Evolutionary conservation across 2,888 invertebrate species (phyloP).

Genomic region (Digitonthophagus gazella): DNA sequence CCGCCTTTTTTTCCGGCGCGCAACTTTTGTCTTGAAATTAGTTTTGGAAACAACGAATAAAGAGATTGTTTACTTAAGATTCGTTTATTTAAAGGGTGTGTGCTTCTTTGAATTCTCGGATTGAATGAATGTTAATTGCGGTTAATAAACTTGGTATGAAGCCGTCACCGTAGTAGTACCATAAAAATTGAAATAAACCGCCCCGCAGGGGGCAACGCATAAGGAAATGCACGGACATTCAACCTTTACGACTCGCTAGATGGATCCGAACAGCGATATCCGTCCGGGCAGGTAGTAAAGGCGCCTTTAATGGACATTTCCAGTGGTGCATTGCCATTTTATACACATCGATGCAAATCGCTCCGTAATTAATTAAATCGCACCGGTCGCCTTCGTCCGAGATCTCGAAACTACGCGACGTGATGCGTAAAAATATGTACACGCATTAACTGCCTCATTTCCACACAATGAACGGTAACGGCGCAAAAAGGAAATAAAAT

Average conservation of each 20-base stretch:
- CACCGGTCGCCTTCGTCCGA: neutral
- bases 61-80: neutral
- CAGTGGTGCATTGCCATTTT: too few species aligned
- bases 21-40: neutral
- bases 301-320: neutral
- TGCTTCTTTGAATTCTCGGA: neutral
- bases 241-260: neutral
- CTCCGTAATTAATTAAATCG: neutral
- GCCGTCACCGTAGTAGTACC: neutral
- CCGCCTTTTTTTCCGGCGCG: neutral
- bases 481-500: neutral
- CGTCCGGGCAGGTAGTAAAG: neutral
- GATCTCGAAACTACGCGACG: neutral
- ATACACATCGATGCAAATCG: neutral
- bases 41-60: neutral
- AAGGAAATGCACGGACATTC: neutral
- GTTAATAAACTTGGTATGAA: neutral
- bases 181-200: neutral
- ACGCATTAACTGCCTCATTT: neutral
- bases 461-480: neutral
- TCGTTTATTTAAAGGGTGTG: too few species aligned
- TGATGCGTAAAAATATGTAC: neutral
- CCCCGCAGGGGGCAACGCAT: neutral
- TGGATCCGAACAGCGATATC: neutral
- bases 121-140: neutral